phyloP scores from a whole-genome alignment of 2,888 invertebrate species.

The Eupithecia abbreviata region DNA sequence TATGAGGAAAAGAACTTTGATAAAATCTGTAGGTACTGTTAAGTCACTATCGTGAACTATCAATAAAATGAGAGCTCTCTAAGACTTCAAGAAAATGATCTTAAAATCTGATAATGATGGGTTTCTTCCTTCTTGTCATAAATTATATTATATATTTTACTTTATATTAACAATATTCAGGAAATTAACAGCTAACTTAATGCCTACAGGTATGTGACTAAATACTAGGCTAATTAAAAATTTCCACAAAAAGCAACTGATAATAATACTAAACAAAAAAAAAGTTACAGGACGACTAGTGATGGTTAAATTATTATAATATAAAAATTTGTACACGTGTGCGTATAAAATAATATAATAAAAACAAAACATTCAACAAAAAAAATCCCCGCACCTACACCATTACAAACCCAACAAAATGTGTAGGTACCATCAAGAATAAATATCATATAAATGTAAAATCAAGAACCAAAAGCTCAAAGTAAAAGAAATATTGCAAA shows the following conservation, averaged over 20 bases:
- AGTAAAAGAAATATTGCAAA: conserved; percentile 18
- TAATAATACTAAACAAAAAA: too few species aligned
- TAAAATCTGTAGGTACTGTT: background rate
- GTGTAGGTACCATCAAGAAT: too few species aligned
- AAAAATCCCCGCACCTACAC: background rate
- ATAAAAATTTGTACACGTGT: too few species aligned
- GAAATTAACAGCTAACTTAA: too few species aligned
- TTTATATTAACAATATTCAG: too few species aligned
- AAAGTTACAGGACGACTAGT: too few species aligned
- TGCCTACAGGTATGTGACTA: too few species aligned
- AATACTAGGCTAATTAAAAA: too few species aligned
- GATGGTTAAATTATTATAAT: too few species aligned
- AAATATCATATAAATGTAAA: background rate
- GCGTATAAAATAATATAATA: background rate
- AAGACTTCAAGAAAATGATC: background rate
- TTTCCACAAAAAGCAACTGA: too few species aligned
- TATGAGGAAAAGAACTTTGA: background rate
- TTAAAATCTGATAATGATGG: background rate
- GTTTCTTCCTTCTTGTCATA: background rate
- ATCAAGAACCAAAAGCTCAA: background rate
- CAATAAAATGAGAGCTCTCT: background rate
- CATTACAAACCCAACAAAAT: background rate
- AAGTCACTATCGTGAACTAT: background rate
- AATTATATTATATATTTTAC: background rate
- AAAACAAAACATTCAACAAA: background rate